phyloP scores from a whole-genome alignment of 2,797 vertebrate genomes.

The Danio tinwini region DNA sequence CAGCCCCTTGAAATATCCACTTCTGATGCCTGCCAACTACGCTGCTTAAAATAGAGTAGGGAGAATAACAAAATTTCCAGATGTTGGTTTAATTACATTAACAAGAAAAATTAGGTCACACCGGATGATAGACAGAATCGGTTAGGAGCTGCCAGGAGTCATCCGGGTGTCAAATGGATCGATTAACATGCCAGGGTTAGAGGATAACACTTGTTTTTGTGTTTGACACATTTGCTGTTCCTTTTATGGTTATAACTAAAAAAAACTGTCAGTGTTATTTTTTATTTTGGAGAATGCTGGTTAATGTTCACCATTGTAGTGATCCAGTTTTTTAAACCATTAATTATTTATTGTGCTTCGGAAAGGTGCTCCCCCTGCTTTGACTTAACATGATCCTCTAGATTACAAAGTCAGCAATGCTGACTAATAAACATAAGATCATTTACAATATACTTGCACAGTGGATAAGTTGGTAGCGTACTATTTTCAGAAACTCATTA shows the following conservation, averaged over 20 bases:
- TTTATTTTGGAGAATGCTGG: background rate
- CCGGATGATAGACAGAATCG: background rate
- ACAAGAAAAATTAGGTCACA: background rate
- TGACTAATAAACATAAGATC: slow-evolving; percentile 30
- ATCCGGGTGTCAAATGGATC: background rate
- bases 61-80: slow-evolving; percentile 47
- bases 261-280: background rate
- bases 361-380: background rate
- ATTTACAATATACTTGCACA: slow-evolving; percentile 37
- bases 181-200: background rate
- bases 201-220: background rate
- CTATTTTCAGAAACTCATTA: slow-evolving; percentile 35
- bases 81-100: slow-evolving; percentile 45
- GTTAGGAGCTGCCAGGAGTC: background rate
- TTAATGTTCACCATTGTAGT: background rate
- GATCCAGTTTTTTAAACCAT: background rate
- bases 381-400: slow-evolving; percentile 7
- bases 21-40: slow-evolving; percentile 47
- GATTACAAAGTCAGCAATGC: slow-evolving; percentile 19
- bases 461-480: background rate
- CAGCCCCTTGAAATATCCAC: slow-evolving; percentile 56
- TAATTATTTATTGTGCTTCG: slow-evolving; percentile 16
- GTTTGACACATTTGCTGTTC: background rate
- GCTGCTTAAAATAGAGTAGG: slow-evolving; percentile 54
- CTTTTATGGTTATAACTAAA: background rate